A percentile compares a stretch with the other conserved stretches of the same genome.
Evolutionary conservation across 1,140 invertebrate species (phyloP).

Genomic region (Euura saliciscinereae): DNA sequence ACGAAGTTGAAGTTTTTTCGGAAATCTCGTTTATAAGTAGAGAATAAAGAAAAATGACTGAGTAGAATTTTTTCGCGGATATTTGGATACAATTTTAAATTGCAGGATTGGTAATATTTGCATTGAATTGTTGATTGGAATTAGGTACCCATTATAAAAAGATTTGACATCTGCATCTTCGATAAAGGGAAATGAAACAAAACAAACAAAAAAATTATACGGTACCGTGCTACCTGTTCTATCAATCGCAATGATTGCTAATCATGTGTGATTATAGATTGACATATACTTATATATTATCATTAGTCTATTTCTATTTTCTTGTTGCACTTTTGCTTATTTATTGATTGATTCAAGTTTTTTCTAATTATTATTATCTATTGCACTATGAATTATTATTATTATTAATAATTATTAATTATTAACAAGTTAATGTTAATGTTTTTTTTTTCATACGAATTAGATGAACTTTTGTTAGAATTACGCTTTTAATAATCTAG

Average conservation of each 20-base stretch:
- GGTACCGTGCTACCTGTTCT: constrained; percentile 35
- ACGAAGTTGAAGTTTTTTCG: neutral
- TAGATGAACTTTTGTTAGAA: constrained; percentile 52
- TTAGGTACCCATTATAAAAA: constrained; percentile 14
- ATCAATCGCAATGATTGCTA: constrained; percentile 28
- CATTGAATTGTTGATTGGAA: constrained; percentile 21
- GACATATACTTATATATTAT: constrained; percentile 18
- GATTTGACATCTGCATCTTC: constrained; percentile 12
- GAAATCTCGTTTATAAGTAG: constrained; percentile 1
- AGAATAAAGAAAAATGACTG: neutral
- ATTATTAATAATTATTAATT: too few species aligned
- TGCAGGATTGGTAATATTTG: too few species aligned
- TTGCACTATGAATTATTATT: constrained; percentile 45
- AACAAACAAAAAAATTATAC: neutral
- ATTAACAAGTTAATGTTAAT: constrained; percentile 49
- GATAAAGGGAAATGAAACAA: neutral
- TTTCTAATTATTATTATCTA: constrained; percentile 33
- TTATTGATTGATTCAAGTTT: constrained; percentile 51
- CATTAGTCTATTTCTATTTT: constrained; percentile 45
- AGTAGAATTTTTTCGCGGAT: neutral
- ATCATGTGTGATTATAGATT: constrained; percentile 19
- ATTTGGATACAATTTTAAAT: neutral
- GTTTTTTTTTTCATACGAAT: constrained; percentile 34
- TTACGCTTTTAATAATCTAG: constrained; percentile 54
- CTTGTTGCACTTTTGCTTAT: constrained; percentile 57